phyloP scores from a whole-genome alignment of 2,113 vertebrate genomes.

The Empidonax alnorum region DNA sequence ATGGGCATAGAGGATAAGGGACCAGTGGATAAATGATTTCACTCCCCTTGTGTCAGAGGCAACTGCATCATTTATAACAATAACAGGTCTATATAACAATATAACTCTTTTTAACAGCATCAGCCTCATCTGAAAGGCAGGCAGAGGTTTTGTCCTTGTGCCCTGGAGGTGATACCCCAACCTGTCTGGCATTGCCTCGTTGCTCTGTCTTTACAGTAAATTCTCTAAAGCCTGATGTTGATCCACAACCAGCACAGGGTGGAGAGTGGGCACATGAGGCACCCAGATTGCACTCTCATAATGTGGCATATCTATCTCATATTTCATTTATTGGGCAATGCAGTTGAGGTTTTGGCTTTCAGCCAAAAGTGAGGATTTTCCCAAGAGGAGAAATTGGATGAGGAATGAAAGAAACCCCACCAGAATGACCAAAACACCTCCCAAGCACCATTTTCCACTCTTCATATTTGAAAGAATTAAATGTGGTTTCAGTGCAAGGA shows the following conservation, averaged over 20 bases:
- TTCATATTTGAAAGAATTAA: constrained; percentile 52
- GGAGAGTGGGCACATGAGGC: neutral
- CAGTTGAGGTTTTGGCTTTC: neutral
- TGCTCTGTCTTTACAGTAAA: neutral
- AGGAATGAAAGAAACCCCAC: neutral
- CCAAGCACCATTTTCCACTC: neutral
- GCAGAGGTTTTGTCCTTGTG: neutral
- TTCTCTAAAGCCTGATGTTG: neutral
- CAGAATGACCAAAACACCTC: neutral
- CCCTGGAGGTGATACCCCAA: neutral
- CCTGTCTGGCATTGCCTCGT: neutral
- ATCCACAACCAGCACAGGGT: neutral
- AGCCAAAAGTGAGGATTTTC: constrained; percentile 6
- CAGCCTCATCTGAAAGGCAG: neutral
- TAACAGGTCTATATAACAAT: neutral
- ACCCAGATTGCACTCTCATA: neutral
- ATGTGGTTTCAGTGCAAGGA: neutral
- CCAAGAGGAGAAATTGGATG: neutral
- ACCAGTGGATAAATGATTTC: neutral
- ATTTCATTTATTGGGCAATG: neutral
- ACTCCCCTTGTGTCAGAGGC: neutral
- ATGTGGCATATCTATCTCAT: neutral
- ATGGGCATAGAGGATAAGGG: neutral
- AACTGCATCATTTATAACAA: neutral
- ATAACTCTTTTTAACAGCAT: neutral